Percentiles rank a stretch among this genome's conserved stretches.
These are phyloP conservation scores for Labeo calbasu DNA, from an alignment of 2,797 vertebrate species.

Conservation along the genomic window DNA sequence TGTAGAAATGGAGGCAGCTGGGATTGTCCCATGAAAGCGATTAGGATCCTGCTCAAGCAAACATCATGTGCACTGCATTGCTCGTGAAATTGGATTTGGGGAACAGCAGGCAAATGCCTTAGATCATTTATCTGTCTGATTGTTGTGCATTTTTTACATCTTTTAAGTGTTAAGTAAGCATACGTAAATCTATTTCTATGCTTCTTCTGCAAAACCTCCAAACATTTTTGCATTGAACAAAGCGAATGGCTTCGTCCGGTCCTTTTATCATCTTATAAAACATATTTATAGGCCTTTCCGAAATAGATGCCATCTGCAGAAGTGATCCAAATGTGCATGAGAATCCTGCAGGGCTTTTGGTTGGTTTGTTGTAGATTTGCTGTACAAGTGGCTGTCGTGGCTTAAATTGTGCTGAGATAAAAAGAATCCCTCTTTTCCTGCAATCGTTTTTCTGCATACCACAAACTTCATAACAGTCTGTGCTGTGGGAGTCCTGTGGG, in stretches of 20 bases:
- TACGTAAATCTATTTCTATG: constrained; percentile 9
- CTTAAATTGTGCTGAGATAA: constrained; percentile 49
- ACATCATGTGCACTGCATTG: constrained; percentile 69
- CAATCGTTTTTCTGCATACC: constrained; percentile 60
- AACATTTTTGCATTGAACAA: constrained; percentile 20
- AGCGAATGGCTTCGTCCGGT: background rate
- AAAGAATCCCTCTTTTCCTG: constrained; percentile 55
- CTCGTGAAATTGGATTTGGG: constrained; percentile 68
- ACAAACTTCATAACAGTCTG: constrained; percentile 63
- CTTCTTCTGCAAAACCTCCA: background rate
- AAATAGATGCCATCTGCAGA: constrained; percentile 20
- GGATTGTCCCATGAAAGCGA: constrained; percentile 70
- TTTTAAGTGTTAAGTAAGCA: constrained; percentile 25
- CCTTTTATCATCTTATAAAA: constrained; percentile 34
- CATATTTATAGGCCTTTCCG: constrained; percentile 11
- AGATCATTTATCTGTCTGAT: constrained; percentile 51
- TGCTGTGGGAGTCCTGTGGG: constrained; percentile 64
- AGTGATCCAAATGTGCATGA: constrained; percentile 14
- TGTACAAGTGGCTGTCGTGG: constrained; percentile 38
- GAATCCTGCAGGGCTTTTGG: constrained; percentile 24
- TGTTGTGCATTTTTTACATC: constrained; percentile 31
- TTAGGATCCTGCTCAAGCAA: constrained; percentile 61
- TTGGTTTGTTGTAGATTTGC: constrained; percentile 30
- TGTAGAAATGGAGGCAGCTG: constrained; percentile 45
- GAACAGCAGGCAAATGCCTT: constrained; percentile 62